Percentiles rank a stretch among this genome's conserved stretches.
Conservation (phyloP, 2,888 invertebrate species). For the Clunio marinus region DNA sequence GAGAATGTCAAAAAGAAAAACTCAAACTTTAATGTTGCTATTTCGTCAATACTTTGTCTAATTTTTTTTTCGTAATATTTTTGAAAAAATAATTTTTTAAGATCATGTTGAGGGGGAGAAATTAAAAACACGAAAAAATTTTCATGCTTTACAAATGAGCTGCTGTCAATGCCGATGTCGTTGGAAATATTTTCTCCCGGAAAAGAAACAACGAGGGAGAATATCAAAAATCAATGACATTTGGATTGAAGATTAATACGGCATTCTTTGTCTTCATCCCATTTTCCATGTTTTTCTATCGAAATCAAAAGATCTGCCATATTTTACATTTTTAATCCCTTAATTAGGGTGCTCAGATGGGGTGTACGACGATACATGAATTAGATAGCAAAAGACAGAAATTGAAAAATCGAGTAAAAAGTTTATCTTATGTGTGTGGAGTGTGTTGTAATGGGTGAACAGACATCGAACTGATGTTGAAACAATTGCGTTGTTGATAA, state of each 20-base stretch:
- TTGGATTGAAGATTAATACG: constrained; percentile 28
- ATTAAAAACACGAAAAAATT: background rate
- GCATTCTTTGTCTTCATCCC: constrained; percentile 20
- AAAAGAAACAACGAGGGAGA: background rate
- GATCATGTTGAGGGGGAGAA: background rate
- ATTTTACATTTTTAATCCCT: constrained; percentile 39
- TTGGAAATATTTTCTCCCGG: background rate
- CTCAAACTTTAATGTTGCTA: too few relatives aligned
- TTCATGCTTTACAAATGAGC: background rate
- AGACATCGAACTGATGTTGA: background rate
- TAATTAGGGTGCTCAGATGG: constrained; percentile 30
- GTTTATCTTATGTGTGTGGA: background rate
- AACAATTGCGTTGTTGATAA: constrained; percentile 37
- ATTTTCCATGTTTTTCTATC: background rate
- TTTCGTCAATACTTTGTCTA: constrained; percentile 5
- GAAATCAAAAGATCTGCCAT: constrained; percentile 19
- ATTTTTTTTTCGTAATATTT: background rate
- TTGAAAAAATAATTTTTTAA: background rate
- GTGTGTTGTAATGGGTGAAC: background rate
- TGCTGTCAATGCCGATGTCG: constrained; percentile 9
- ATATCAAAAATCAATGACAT: constrained; percentile 41
- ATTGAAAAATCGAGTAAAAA: constrained; percentile 17
- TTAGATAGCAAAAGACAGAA: background rate
- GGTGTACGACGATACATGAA: background rate
- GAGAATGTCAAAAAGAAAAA: too few relatives aligned